Base-by-base conservation (phyloP, 2,797 vertebrate genomes). In the Mus spretus region DNA sequence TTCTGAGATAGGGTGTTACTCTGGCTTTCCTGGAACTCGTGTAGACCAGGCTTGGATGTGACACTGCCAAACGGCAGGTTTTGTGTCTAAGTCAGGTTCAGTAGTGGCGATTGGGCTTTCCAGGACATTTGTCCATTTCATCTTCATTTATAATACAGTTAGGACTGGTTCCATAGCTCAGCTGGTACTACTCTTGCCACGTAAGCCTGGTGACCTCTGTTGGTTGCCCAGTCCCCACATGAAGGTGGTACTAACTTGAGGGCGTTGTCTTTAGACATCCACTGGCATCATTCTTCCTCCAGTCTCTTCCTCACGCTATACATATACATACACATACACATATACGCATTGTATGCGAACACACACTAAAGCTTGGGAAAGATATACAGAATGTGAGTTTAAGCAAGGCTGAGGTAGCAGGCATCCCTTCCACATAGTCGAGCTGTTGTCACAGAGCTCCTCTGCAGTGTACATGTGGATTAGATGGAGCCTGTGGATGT, bases 81-180 rank as follows among this genome's bases (percentile, higher is more conserved):
- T 84, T 87, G n/a, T 40, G 26, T 90, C 93, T 89, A 83, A 77
- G 9, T 89, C 65, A 93, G 5, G 50, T 90, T 91, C 86, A 55
- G 6, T 90, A 78, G 59, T 94, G 70, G 8, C 40, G 37, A 59
- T 95, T 92, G 44, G 44, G 26, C 26, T 81, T 40, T 61, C 28
- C 59, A 75, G 65, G 74, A 93, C 17, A 86, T 93, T 90, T 75
- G 28, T 57, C 11, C 15, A 26, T 94, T 90, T 90, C 34, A 72
- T 74, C 19, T 90, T 95, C 53, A 14, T 91, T 84, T 65, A 47
- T 84, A 79, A 24, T 72, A 22, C n/a, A 72, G 19, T 72, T 31
- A 19, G 47, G n/a, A 20, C 17, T 65, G 15, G 40, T 50, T 11
- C 17, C 26, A 8, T 50, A 22, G 14, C 40, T 65, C 26, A 84